phyloP scores from a whole-genome alignment of 2,797 vertebrate species.

The Clarias platycephalus region DNA sequence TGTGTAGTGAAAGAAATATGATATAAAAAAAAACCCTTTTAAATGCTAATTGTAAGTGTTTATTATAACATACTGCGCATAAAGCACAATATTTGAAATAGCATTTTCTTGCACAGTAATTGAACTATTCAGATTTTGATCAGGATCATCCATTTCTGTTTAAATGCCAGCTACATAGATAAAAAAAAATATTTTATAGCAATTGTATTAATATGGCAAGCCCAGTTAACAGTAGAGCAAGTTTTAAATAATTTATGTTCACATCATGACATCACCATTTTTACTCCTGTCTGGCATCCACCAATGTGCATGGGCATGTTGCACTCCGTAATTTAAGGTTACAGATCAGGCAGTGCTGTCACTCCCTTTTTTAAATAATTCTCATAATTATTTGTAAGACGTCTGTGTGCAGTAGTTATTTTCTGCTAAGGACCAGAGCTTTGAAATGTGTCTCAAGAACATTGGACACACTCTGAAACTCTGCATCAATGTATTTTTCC shows the following conservation, averaged over 20 bases:
- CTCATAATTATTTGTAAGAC: background rate
- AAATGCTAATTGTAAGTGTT: background rate
- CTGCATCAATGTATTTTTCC: background rate
- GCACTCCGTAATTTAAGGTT: background rate
- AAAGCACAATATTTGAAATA: background rate
- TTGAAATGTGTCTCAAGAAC: background rate
- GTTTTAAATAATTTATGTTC: too few species aligned
- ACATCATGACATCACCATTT: background rate
- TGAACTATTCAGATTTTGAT: too few species aligned
- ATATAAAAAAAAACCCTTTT: background rate
- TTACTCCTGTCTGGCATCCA: background rate
- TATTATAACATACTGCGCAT: background rate
- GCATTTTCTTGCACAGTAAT: background rate
- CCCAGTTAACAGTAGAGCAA: background rate
- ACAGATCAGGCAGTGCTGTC: background rate
- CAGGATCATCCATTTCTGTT: too few species aligned
- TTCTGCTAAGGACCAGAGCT: background rate
- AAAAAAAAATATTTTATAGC: background rate
- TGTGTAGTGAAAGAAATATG: background rate
- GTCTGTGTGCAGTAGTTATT: background rate
- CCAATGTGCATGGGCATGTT: background rate
- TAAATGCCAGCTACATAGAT: too few species aligned
- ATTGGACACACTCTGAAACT: background rate
- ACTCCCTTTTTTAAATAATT: background rate
- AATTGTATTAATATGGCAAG: background rate